Evolutionary conservation across 2,113 vertebrate species (phyloP).

Genomic region (Ceyx melanurus): DNA sequence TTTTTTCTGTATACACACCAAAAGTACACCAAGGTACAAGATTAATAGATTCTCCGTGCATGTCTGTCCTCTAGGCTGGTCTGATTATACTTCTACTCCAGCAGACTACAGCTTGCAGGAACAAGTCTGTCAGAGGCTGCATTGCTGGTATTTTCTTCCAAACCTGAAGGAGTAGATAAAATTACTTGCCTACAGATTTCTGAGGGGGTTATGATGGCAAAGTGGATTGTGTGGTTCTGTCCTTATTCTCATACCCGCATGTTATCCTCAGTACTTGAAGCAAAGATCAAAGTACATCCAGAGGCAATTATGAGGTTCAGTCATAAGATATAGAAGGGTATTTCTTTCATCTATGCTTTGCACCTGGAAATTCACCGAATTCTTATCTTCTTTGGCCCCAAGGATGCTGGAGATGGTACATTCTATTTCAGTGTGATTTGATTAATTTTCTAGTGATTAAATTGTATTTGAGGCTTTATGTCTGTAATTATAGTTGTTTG

Average conservation of each 20-base stretch:
- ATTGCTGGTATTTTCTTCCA: not conserved
- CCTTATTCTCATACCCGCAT: not conserved
- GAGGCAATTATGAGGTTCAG: not conserved
- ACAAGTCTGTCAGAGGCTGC: not conserved
- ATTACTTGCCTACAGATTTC: not conserved
- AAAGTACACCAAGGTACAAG: not conserved
- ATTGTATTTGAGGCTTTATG: not conserved
- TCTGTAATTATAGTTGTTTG: not conserved
- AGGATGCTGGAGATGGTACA: not conserved
- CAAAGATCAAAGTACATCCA: not conserved
- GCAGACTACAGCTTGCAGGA: not conserved
- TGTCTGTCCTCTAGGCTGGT: not conserved
- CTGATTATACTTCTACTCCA: not conserved
- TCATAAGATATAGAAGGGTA: not conserved
- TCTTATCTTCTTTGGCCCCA: not conserved
- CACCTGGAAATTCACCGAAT: not conserved
- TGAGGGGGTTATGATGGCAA: not conserved
- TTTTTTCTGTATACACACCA: not conserved
- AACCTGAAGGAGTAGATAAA: not conserved
- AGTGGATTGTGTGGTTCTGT: not conserved
- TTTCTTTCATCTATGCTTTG: not conserved
- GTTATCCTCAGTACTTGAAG: not conserved
- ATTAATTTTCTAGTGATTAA: not conserved
- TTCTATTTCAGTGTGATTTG: not conserved
- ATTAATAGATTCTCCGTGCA: not conserved